phyloP scores from a whole-genome alignment of 1,140 invertebrate species.

The Trichonephila clavipes region DNA sequence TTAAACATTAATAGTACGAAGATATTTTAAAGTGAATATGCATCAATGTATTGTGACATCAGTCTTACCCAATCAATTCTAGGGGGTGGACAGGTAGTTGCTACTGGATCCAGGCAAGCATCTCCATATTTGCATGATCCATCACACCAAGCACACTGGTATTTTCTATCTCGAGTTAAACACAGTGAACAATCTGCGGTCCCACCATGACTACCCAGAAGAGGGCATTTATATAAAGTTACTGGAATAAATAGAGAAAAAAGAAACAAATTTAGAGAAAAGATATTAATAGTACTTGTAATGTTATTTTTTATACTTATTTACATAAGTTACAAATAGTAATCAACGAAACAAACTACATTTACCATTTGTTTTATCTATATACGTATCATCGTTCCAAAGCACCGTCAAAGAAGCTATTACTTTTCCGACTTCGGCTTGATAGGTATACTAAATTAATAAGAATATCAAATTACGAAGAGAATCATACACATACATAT shows the following conservation, averaged over 20 bases:
- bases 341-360: background rate
- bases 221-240: constrained; percentile 95
- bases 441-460: constrained; percentile 89
- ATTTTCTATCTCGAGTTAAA: constrained; percentile 89
- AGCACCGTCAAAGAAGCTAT: constrained; percentile 93
- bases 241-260: constrained; percentile 82
- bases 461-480: background rate
- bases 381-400: constrained; percentile 96
- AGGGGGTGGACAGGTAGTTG: constrained; percentile 92
- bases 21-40: no score
- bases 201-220: constrained; percentile 93
- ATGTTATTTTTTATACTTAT: background rate
- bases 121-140: constrained; percentile 92
- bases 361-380: constrained; percentile 89
- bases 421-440: constrained; percentile 91
- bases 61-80: constrained; percentile 91
- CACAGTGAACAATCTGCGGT: constrained; percentile 96
- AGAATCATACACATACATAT: no score
- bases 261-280: background rate
- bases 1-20: no score
- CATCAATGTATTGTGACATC: no score
- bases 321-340: background rate
- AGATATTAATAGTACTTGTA: background rate
- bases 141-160: constrained; percentile 95
- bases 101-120: constrained; percentile 86